Percentiles rank a stretch among this genome's conserved stretches.
phyloP scores from a whole-genome alignment of 2,797 vertebrate genomes.

The Alectoris magna region DNA sequence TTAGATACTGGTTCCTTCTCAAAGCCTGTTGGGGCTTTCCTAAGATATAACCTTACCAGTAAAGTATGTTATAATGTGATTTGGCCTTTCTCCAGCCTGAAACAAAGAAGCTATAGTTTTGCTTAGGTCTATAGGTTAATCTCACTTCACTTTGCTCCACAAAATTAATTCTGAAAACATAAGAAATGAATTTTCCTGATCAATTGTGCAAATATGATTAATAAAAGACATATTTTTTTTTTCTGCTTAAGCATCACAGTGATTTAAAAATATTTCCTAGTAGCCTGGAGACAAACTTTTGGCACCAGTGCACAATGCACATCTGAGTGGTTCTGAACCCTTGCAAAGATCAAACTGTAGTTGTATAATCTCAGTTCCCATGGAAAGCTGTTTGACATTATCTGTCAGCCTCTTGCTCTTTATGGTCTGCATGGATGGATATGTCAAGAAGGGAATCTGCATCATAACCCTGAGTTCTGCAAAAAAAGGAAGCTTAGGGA shows the following conservation, averaged over 20 bases:
- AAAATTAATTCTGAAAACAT: constrained; percentile 74
- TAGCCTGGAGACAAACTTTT: constrained; percentile 67
- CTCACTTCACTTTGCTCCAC: constrained; percentile 69
- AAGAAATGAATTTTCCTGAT: constrained; percentile 76
- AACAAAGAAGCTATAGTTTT: constrained; percentile 75
- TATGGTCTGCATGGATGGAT: constrained; percentile 11
- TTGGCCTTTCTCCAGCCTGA: constrained; percentile 71
- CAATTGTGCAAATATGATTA: constrained; percentile 76
- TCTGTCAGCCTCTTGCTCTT: constrained; percentile 36
- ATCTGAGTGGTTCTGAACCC: constrained; percentile 43
- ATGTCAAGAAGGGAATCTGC: not conserved
- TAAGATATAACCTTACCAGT: constrained; percentile 62
- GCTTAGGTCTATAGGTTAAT: constrained; percentile 73
- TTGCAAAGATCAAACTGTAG: constrained; percentile 9
- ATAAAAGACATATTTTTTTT: constrained; percentile 69
- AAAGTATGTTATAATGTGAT: constrained; percentile 71
- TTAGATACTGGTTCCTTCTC: constrained; percentile 9
- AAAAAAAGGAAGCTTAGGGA: not conserved
- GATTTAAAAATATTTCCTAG: constrained; percentile 43
- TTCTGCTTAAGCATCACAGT: constrained; percentile 60
- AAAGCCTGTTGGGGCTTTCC: constrained; percentile 44
- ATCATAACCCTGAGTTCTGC: not conserved
- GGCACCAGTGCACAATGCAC: constrained; percentile 4
- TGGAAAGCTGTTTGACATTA: constrained; percentile 44
- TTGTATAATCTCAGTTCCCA: not conserved